phyloP scores from a whole-genome alignment of 2,797 vertebrate species.

The Capromys pilorides region DNA sequence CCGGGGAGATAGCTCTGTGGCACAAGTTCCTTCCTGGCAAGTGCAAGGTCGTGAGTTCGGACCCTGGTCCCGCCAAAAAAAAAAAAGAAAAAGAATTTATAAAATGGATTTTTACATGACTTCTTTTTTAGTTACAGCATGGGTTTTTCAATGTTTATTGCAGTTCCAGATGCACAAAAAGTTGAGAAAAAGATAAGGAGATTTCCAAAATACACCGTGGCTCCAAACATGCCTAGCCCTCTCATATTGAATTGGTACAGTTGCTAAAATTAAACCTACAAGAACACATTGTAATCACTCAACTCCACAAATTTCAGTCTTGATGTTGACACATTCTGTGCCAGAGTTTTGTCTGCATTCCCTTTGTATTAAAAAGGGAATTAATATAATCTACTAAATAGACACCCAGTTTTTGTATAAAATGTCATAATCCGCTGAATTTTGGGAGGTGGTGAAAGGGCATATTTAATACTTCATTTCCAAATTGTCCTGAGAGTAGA shows the following conservation, averaged over 20 bases:
- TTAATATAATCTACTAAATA: background rate
- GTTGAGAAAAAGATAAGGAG: background rate
- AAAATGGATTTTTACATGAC: constrained; percentile 34
- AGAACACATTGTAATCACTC: background rate
- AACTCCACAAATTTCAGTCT: background rate
- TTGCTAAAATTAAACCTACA: background rate
- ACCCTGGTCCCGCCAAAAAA: no score
- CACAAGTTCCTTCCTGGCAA: no score
- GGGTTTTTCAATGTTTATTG: background rate
- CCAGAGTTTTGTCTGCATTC: background rate
- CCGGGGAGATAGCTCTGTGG: no score
- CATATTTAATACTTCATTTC: constrained; percentile 52
- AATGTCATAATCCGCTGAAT: background rate
- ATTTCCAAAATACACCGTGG: background rate
- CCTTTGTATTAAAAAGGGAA: constrained; percentile 9
- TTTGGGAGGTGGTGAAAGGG: background rate
- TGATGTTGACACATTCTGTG: background rate
- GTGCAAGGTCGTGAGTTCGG: no score
- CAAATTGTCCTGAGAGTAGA: background rate
- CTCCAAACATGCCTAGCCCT: background rate
- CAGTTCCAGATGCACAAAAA: background rate
- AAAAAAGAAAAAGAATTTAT: no score
- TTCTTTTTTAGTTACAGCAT: background rate
- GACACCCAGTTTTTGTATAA: background rate
- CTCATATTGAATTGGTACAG: background rate